Evolutionary conservation across 1,140 invertebrate species (phyloP).

Genomic region (Cotesia glomerata): DNA sequence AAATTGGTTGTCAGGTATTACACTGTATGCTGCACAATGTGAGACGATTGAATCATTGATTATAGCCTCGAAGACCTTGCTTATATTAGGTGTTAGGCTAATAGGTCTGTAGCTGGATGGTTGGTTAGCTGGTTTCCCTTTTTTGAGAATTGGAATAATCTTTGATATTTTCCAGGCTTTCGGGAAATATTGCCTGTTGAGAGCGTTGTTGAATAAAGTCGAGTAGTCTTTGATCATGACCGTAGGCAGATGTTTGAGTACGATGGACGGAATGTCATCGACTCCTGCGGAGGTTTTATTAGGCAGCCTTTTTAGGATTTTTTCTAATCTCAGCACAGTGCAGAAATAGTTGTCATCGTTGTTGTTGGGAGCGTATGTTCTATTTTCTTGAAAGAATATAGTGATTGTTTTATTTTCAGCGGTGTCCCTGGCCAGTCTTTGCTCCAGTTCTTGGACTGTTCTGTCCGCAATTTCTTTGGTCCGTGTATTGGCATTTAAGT

Average conservation of each 20-base stretch:
- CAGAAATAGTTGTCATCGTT: background rate
- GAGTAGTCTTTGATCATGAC: background rate
- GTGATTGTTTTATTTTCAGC: background rate
- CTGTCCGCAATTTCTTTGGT: background rate
- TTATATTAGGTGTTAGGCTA: slow-evolving; percentile 17
- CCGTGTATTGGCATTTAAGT: background rate
- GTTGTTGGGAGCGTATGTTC: background rate
- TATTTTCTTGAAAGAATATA: background rate
- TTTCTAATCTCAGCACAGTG: background rate
- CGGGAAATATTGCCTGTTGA: background rate
- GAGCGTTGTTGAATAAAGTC: background rate
- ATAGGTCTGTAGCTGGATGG: slow-evolving; percentile 14
- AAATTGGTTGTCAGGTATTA: slow-evolving; percentile 22
- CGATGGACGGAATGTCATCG: slow-evolving; percentile 8
- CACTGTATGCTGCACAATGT: background rate
- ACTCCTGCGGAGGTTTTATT: slow-evolving; percentile 18
- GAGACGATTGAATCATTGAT: background rate
- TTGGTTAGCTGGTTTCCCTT: background rate
- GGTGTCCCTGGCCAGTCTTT: background rate
- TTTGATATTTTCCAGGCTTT: slow-evolving; percentile 18
- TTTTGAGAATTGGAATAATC: too few relatives aligned
- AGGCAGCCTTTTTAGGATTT: background rate
- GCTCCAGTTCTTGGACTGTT: background rate
- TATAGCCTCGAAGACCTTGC: slow-evolving; percentile 15
- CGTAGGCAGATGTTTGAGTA: background rate